Conservation (phyloP, 2,888 invertebrate genomes). For the Chaitophorus viminalis region DNA sequence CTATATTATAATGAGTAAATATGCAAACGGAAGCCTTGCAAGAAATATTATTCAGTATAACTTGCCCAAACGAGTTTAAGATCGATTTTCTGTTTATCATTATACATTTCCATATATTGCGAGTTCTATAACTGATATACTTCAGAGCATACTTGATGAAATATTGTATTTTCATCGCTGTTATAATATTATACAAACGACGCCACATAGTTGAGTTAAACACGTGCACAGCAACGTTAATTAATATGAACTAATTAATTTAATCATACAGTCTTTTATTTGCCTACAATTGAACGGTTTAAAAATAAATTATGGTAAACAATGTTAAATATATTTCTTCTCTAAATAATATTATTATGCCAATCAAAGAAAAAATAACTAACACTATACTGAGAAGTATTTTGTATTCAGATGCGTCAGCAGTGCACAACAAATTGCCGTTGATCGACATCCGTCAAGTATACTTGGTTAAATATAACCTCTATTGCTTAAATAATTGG, state of each 20-base stretch:
- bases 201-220: not conserved
- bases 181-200: too few species aligned
- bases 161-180: too few species aligned
- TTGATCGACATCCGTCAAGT: not conserved
- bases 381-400: not conserved
- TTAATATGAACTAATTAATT: not conserved
- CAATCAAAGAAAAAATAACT: too few species aligned
- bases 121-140: too few species aligned
- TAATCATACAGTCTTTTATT: not conserved
- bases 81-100: constrained; percentile 1
- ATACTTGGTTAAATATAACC: not conserved
- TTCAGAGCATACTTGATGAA: too few species aligned
- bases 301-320: too few species aligned
- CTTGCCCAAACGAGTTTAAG: not conserved
- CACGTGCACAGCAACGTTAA: too few species aligned
- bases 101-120: too few species aligned
- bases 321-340: too few species aligned
- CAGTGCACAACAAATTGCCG: not conserved
- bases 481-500: not conserved
- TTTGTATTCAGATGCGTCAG: not conserved
- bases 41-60: not conserved
- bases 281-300: too few species aligned
- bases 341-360: too few species aligned
- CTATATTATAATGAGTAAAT: not conserved
- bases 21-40: not conserved